phyloP scores from a whole-genome alignment of 2,113 vertebrate genomes.

The Naja naja region DNA sequence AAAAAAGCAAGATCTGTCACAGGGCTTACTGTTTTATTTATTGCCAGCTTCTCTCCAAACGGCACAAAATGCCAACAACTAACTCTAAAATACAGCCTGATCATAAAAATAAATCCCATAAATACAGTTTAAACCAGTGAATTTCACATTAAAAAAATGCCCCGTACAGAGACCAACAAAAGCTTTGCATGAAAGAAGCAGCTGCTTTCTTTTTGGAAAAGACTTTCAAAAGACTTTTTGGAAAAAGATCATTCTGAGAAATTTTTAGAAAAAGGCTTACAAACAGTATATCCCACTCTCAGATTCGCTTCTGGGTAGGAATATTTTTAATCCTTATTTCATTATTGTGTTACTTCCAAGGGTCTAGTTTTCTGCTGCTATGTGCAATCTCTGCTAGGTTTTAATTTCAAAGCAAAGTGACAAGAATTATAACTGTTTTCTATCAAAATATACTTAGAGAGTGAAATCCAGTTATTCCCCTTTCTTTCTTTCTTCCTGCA shows the following conservation, averaged over 20 bases:
- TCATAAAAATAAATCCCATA: slow-evolving; percentile 6
- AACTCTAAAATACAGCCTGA: slow-evolving; percentile 11
- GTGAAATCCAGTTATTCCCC: background rate
- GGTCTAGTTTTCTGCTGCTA: background rate
- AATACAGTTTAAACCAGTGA: slow-evolving; percentile 9
- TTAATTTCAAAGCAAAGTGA: background rate
- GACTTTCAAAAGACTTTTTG: background rate
- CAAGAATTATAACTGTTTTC: background rate
- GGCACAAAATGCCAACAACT: slow-evolving; percentile 9
- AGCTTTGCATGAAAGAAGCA: background rate
- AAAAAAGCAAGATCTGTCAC: slow-evolving; percentile 7
- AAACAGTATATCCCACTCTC: background rate
- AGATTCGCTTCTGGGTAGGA: background rate
- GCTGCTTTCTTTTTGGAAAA: background rate
- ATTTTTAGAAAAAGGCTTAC: background rate
- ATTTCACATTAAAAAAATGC: background rate
- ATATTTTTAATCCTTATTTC: background rate
- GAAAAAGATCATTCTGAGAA: background rate
- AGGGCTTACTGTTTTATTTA: slow-evolving; percentile 1
- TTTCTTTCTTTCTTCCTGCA: background rate
- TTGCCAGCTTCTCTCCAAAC: background rate
- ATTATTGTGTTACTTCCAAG: background rate
- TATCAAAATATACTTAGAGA: background rate
- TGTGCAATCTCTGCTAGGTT: background rate
- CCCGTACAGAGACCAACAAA: background rate